Base-by-base conservation (phyloP, 2,797 vertebrate species). In the Chrysolophus pictus region DNA sequence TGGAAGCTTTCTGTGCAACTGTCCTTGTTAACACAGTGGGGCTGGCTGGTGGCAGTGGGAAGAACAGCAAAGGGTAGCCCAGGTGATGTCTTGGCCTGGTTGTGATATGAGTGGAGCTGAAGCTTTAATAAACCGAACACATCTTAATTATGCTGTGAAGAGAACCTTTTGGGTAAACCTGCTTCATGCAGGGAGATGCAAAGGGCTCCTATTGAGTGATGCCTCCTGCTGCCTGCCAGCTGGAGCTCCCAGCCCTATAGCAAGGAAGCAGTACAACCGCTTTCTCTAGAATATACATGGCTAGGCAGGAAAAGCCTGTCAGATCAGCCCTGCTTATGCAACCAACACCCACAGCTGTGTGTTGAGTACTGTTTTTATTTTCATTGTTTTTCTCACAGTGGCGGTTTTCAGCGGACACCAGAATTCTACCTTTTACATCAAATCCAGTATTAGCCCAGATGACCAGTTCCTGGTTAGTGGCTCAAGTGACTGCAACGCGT, bases 341-440 rank as follows among this genome's bases (percentile, higher is more conserved):
- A 73, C 56, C n/a, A 6, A 68, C 58, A 31, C 95, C 41, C 33
- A 67, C 3, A 14, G 47, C 59, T 53, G 14, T 78, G 62, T 39
- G 22, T 0, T 31, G 29, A 91, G 26, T 39, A 37, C 12, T 47
- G 42, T 24, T 84, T 90, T 53, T 37, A 56, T 46, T 87, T 67
- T 77, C 29, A 15, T 55, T 82, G 55, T 39, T 80, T 73, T 70
- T 51, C 67, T 91, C 76, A 46, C 97, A 99, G 99, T 98, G 96
- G 97, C 98, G 1, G 83, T 98, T 88, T 99, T 99, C 97, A 98
- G 83, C 16, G 99, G 99, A 56, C 99, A 99, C 92, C 98, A 98
- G 91, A 99, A 99, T 97, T 99, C 99, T 39, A 98, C 98, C 0
- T 99, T 99, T 96, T 99, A 99, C 56, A 90, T 99, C 11, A 99